Evolutionary conservation across 2,888 invertebrate species (phyloP).

Genomic region (Pomacea canaliculata): DNA sequence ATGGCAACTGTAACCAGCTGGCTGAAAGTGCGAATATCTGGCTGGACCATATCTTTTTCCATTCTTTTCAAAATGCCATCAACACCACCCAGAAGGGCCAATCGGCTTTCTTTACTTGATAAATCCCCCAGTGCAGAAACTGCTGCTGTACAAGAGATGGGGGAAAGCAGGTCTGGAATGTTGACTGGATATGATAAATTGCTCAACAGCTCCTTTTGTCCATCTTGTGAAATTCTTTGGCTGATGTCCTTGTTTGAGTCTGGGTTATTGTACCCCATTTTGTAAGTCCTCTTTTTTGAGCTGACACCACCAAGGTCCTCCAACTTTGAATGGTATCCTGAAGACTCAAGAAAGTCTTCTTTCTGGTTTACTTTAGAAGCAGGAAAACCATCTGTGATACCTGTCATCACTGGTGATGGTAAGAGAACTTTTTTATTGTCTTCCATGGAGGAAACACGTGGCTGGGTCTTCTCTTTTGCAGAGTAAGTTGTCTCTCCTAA

Average conservation of each 20-base stretch:
- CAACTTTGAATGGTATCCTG: not conserved
- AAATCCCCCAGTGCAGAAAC: conserved; percentile 31
- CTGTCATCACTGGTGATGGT: not conserved
- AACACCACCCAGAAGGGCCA: conserved; percentile 82
- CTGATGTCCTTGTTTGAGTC: not conserved
- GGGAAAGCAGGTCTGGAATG: conserved; percentile 15
- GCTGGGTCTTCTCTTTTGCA: not conserved
- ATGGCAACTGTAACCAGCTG: conserved; percentile 82
- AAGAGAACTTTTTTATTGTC: too few species aligned
- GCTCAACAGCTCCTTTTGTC: not conserved
- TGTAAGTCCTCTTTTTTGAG: not conserved
- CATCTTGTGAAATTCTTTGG: not conserved
- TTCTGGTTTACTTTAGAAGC: not conserved
- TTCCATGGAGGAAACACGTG: too few species aligned
- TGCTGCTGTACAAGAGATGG: not conserved
- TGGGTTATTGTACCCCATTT: too few species aligned
- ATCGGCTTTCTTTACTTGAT: conserved; percentile 42
- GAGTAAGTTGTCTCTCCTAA: conserved; percentile 7
- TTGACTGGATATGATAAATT: not conserved
- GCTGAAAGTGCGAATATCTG: conserved; percentile 85
- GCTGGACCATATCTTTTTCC: conserved; percentile 77
- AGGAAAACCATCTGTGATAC: not conserved
- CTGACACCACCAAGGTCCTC: too few species aligned
- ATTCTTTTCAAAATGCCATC: conserved; percentile 83
- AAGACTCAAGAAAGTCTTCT: not conserved